phyloP scores from a whole-genome alignment of 2,113 vertebrate genomes.

The Aegithalos caudatus region DNA sequence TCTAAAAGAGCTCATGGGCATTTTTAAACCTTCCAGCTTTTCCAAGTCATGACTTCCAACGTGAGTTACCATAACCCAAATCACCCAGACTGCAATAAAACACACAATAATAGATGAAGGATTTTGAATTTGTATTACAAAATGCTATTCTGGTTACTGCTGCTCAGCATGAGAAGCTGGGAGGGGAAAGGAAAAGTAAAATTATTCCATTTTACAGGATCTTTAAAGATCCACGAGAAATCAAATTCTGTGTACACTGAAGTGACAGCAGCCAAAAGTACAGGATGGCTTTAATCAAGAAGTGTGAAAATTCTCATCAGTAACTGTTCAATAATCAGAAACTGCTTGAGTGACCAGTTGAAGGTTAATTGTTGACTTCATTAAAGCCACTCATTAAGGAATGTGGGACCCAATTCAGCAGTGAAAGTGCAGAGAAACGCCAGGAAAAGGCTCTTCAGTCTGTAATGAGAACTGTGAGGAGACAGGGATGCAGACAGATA shows the following conservation, averaged over 20 bases:
- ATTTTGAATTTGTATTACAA: not conserved
- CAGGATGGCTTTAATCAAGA: not conserved
- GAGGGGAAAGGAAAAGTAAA: not conserved
- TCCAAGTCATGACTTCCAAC: not conserved
- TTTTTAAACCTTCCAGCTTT: not conserved
- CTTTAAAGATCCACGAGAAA: not conserved
- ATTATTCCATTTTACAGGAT: not conserved
- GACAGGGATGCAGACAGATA: not conserved
- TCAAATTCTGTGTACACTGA: accelerated
- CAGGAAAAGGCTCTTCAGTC: not conserved
- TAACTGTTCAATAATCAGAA: not conserved
- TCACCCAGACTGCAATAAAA: not conserved
- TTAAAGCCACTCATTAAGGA: not conserved
- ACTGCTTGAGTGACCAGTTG: not conserved
- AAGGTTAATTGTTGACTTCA: not conserved
- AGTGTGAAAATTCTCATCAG: not conserved
- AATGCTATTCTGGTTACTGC: not conserved
- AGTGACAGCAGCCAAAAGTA: not conserved
- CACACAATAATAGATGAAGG: not conserved
- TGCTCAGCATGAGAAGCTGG: not conserved
- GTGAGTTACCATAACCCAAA: not conserved
- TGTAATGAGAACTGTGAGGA: not conserved
- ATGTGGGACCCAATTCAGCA: not conserved
- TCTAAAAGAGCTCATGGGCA: not conserved
- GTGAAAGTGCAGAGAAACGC: not conserved